Base-by-base conservation (phyloP, 30 jellyfish, hydroid and myxozoan genomes). In the Catostylus mosaicus region DNA sequence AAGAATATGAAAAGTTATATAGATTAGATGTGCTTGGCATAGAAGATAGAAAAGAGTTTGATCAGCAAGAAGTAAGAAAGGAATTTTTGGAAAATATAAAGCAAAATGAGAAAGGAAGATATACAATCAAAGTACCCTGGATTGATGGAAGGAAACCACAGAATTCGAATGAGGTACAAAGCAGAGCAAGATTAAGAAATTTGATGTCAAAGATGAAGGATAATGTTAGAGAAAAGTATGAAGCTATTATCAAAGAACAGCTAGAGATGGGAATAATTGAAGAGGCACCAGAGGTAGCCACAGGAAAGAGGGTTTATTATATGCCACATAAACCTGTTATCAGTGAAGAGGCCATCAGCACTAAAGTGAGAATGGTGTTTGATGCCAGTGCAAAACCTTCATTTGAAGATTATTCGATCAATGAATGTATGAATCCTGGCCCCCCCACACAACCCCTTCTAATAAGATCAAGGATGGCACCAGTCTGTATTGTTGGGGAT, bases 381-480 rank as follows among this genome's bases (percentile, higher is more conserved):
- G 91, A 81, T 67, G 91, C 91, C 30, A 81, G 91, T 63, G 70
- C 77, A 50, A 67, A 81, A 67, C 91, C 91, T 66, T 67, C 77
- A n/a, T 69, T 45, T 9, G 84, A 81, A 43, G 67, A 51, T 11
- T 81, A 43, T 56, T 81, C 84, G 30, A 81, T 67, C 50, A 81
- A 65, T 69, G 91, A 67, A 30, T 81, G 91, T 30, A 81, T 69
- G 91, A 66, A 81, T 34, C 84, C 91, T 26, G 91, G 89, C 73
- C 89, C 89, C 70, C 74, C 81, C 24, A 81, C 91, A 8, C 84
- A 52, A 62, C 91, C 83, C 9, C 70, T 81, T 47, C 79, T 81
- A 3, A 78, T 78, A 0, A 78, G 89, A 40, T 78, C 89, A 38
- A 61, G 89, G 31, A 22, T 78, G 73, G 89, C 89, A 24, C 89